These are phyloP conservation scores for Charadrius vociferus DNA, from an alignment of 2,113 vertebrate species.

Conservation along the genomic window DNA sequence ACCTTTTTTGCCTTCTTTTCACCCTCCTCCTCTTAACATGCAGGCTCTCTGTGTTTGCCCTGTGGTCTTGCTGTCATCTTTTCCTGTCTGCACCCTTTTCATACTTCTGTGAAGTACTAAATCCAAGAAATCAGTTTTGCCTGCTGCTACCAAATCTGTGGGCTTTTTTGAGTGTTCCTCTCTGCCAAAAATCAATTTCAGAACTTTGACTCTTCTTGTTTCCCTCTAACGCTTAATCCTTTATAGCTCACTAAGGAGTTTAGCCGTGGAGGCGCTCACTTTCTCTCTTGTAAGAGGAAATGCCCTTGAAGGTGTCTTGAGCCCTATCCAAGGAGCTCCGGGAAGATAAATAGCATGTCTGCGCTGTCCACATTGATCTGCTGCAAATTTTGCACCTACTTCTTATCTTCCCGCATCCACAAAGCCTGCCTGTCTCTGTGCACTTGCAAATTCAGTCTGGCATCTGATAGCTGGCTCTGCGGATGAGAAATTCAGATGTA, in stretches of 20 bases:
- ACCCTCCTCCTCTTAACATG: not conserved
- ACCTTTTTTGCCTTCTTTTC: not conserved
- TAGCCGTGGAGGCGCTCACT: not conserved
- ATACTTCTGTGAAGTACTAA: not conserved
- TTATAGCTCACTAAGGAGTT: not conserved
- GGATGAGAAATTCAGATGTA: not conserved
- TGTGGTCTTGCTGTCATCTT: not conserved
- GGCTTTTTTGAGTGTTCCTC: not conserved
- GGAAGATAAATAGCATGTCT: conserved; percentile 5
- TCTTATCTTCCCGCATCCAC: not conserved
- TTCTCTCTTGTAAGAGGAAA: not conserved
- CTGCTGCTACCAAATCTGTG: not conserved
- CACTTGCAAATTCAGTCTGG: not conserved
- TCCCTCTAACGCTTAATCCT: not conserved
- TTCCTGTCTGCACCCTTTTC: not conserved
- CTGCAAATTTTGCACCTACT: not conserved
- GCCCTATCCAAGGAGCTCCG: not conserved
- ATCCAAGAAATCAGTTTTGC: not conserved
- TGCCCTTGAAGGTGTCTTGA: conserved; percentile 1
- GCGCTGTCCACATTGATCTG: conserved; percentile 1
- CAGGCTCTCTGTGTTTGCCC: not conserved
- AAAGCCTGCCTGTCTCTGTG: not conserved
- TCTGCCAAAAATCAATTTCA: not conserved
- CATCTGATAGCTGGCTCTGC: not conserved
- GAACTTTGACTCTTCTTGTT: not conserved